Conservation (phyloP, 2,113 vertebrate species). For the Paradoxurus hermaphroditus region DNA sequence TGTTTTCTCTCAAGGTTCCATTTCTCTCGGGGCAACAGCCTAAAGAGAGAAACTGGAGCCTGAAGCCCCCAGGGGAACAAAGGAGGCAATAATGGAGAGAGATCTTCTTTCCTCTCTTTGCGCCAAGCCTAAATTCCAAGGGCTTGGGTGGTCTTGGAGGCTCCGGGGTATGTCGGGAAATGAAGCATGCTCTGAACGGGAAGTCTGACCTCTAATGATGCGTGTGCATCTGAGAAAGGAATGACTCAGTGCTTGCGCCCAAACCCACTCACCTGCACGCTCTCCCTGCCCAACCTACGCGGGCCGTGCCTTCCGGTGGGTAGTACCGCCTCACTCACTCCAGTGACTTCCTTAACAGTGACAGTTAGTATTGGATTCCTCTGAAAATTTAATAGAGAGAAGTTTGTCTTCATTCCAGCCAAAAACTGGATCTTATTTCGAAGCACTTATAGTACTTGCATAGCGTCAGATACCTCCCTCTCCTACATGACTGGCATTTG, state of each 20-base stretch:
- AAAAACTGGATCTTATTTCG: neutral
- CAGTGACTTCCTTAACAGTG: neutral
- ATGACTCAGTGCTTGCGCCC: neutral
- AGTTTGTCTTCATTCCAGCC: neutral
- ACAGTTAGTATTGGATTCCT: neutral
- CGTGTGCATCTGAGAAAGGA: neutral
- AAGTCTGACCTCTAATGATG: neutral
- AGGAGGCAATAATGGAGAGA: neutral
- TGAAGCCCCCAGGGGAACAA: neutral
- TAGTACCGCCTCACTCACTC: neutral
- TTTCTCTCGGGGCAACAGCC: neutral
- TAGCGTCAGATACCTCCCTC: neutral
- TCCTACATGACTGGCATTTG: neutral
- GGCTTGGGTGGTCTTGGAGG: conserved; percentile 27
- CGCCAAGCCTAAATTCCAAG: conserved; percentile 60
- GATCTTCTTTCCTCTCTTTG: neutral
- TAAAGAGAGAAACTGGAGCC: neutral
- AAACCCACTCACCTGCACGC: neutral
- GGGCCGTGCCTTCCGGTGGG: neutral
- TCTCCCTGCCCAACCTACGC: neutral
- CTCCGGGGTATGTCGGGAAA: conserved; percentile 16
- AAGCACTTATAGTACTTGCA: neutral
- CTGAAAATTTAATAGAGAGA: neutral
- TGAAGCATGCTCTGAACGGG: neutral
- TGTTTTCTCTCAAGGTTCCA: neutral